These are phyloP conservation scores for Phengaris alcon DNA, from an alignment of 2,888 invertebrate species.

Conservation along the genomic window DNA sequence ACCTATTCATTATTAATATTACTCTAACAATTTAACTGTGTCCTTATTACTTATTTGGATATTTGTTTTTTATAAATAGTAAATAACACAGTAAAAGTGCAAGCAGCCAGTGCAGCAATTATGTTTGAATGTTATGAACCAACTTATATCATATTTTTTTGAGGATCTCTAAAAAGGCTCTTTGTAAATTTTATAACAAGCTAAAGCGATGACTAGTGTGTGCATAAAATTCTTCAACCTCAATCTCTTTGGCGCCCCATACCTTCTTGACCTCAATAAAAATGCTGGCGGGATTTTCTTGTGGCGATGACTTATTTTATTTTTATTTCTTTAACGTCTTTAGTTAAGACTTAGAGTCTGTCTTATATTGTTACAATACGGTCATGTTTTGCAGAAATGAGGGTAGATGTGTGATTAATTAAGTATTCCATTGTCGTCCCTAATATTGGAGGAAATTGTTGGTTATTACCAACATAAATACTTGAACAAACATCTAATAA, in stretches of 20 bases:
- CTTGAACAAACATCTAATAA: not conserved
- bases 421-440: not conserved
- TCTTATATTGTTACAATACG: not conserved
- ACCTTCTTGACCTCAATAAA: slow-evolving; percentile 17
- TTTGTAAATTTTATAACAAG: not conserved
- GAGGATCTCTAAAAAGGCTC: not conserved
- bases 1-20: slow-evolving; percentile 10
- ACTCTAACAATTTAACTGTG: not conserved
- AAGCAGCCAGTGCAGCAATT: too few species aligned
- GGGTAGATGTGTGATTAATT: not conserved
- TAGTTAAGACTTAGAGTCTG: not conserved
- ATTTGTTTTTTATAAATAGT: not conserved
- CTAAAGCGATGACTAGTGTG: slow-evolving; percentile 2
- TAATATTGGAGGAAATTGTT: not conserved
- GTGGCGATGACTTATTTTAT: not conserved
- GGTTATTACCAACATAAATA: not conserved
- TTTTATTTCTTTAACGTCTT: not conserved
- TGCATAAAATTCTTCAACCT: slow-evolving; percentile 33
- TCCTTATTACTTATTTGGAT: not conserved
- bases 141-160: not conserved
- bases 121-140: not conserved
- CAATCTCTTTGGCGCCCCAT: slow-evolving; percentile 12
- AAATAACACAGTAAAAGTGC: too few species aligned
- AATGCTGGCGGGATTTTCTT: slow-evolving; percentile 8
- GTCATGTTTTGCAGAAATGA: not conserved